These are phyloP conservation scores for Phenganax stokvisi DNA, from an alignment of 92 coral and sea anemone genomes.

Conservation along the genomic window DNA sequence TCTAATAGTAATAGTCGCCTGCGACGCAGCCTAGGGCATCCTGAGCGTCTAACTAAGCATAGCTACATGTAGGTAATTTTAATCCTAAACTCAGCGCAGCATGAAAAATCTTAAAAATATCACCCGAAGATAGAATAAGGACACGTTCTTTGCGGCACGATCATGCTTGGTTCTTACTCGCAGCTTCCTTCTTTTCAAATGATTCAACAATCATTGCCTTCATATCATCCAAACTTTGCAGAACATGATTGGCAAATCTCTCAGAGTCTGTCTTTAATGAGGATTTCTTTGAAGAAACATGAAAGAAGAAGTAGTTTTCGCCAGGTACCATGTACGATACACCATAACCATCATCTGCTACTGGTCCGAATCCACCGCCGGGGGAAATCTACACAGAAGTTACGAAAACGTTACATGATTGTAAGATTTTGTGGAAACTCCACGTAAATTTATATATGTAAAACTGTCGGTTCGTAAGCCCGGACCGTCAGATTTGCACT, in stretches of 20 bases:
- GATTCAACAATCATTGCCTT: constrained; percentile 53
- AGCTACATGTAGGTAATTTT: no score
- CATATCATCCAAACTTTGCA: constrained; percentile 74
- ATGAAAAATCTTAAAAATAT: no score
- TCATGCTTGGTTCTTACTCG: constrained; percentile 8
- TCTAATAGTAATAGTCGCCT: no score
- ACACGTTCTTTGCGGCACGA: not conserved
- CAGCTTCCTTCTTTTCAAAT: constrained; percentile 3
- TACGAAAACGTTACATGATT: not conserved
- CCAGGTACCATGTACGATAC: constrained; percentile 97
- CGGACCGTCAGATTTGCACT: no score
- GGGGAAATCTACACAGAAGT: constrained; percentile 67
- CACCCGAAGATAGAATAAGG: not conserved
- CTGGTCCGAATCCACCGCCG: constrained; percentile 98
- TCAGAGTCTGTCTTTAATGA: constrained; percentile 61
- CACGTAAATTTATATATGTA: no score
- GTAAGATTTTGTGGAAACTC: not conserved
- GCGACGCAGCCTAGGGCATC: no score
- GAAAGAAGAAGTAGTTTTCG: constrained; percentile 83
- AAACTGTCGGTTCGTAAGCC: no score
- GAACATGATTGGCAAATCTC: constrained; percentile 58
- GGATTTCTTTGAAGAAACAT: constrained; percentile 80
- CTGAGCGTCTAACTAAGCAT: no score
- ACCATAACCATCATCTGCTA: constrained; percentile 96
- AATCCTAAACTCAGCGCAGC: no score